Evolutionary conservation across 2,888 invertebrate species (phyloP).

Genomic region (Blastobasis lacticolella): DNA sequence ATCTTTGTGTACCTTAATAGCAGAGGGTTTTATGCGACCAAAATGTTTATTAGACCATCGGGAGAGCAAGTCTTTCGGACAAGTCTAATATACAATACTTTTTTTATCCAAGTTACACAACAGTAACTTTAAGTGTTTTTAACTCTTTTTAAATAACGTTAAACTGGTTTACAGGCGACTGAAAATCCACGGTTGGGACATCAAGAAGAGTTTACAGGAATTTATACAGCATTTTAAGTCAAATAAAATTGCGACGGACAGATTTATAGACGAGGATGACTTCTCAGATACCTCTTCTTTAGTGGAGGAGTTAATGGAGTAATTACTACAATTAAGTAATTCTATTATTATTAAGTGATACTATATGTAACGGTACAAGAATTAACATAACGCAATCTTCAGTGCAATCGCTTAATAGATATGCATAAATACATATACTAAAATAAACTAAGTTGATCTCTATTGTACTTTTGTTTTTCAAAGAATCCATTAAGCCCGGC

Average conservation of each 20-base stretch:
- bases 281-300: conserved; percentile 42
- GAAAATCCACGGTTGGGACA: conserved; percentile 40
- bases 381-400: no score
- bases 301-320: conserved; percentile 20
- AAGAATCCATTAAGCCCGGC: no score
- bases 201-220: conserved; percentile 31
- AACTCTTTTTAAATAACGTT: background rate
- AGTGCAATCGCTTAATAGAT: no score
- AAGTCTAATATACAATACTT: background rate
- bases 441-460: no score
- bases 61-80: background rate
- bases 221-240: conserved; percentile 29
- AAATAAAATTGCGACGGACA: conserved; percentile 27
- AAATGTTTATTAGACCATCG: background rate
- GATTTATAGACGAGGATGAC: conserved; percentile 39
- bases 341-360: no score
- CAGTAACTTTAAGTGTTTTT: background rate
- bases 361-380: no score
- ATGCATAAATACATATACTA: no score
- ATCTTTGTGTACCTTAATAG: no score
- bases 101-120: background rate
- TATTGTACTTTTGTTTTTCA: no score
- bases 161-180: conserved; percentile 39
- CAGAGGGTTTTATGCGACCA: background rate
- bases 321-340: no score